Conservation (phyloP, 2,113 vertebrate species). For the Elephas maximus region DNA sequence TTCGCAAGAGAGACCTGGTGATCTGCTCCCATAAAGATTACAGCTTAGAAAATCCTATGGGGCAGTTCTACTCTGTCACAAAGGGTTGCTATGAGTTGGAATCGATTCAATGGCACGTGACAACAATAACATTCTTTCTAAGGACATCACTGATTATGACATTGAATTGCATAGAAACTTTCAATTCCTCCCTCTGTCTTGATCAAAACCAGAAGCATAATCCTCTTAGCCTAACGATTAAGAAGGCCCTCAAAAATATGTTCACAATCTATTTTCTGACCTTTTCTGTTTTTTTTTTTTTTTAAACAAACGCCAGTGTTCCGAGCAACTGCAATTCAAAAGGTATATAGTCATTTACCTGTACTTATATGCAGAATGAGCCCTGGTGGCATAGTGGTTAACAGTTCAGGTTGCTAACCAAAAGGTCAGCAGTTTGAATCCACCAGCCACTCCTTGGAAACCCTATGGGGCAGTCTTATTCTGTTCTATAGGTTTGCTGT, state of each 20-base stretch:
- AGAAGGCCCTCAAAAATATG: background rate
- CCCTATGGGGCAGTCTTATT: no score
- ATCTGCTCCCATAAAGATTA: background rate
- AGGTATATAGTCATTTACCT: conserved; percentile 2
- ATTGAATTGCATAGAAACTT: background rate
- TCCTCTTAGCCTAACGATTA: background rate
- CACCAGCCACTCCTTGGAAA: no score
- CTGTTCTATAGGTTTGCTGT: no score
- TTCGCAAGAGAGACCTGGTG: background rate
- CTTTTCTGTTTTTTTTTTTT: background rate
- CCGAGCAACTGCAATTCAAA: background rate
- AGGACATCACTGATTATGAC: background rate
- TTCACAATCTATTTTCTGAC: background rate
- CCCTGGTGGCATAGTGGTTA: no score
- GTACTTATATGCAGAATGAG: background rate
- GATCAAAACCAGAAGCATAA: background rate
- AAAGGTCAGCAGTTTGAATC: no score
- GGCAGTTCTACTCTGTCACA: background rate
- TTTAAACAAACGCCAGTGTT: background rate
- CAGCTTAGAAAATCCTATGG: background rate
- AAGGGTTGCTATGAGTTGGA: background rate
- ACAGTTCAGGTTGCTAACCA: no score
- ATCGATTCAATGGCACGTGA: background rate
- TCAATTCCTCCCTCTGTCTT: background rate
- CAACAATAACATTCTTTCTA: background rate